Percentiles rank a stretch among this genome's conserved stretches.
Conservation (phyloP, 2,797 vertebrate species). For the Ctenosaura bakeri region DNA sequence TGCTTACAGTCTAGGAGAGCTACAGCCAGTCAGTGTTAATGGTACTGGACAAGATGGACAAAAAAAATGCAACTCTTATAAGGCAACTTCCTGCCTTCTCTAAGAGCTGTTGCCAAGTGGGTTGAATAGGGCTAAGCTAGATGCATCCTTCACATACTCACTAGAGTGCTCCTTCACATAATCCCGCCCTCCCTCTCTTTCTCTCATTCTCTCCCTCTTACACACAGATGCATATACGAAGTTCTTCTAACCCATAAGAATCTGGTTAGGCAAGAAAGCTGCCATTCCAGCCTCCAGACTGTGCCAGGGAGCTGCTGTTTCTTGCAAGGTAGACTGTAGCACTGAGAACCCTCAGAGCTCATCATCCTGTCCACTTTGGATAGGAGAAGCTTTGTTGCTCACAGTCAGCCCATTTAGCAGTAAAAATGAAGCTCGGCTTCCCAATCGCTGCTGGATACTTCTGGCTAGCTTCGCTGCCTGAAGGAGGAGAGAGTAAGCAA, state of each 20-base stretch:
- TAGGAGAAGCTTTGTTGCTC: background rate
- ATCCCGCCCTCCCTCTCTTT: background rate
- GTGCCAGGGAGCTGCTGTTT: background rate
- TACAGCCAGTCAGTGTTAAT: background rate
- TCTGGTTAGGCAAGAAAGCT: too few species aligned
- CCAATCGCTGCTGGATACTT: background rate
- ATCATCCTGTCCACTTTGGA: background rate
- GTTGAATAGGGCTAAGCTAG: background rate
- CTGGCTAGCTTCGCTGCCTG: background rate
- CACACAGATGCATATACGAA: background rate
- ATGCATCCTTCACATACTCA: background rate
- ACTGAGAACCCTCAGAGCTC: background rate
- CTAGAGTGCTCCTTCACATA: background rate
- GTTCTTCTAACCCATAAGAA: background rate
- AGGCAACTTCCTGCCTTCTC: background rate
- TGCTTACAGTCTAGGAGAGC: background rate
- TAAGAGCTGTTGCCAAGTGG: background rate
- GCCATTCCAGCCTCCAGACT: background rate
- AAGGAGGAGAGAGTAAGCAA: background rate
- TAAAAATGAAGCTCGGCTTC: background rate
- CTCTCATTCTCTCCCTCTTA: background rate
- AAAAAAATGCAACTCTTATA: background rate
- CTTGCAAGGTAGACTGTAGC: background rate
- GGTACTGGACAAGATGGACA: background rate
- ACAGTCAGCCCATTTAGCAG: background rate